phyloP scores from a whole-genome alignment of 53 echinoderm and acorn worm genomes.

The Holothuria leucospilota region DNA sequence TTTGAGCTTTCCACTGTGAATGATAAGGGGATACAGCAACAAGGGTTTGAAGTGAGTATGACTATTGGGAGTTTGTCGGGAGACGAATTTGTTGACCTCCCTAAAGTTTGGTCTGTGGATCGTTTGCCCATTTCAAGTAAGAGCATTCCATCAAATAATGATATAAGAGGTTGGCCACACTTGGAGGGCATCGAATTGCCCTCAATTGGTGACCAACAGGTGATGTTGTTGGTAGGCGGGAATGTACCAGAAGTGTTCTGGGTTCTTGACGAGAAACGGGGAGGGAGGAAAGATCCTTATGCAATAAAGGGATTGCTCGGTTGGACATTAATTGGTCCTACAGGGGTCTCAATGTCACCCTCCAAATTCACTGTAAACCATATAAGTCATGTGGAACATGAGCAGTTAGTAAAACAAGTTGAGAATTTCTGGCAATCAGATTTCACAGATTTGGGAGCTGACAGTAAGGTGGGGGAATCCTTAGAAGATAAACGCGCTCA shows the following conservation, averaged over 20 bases:
- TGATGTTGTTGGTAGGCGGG: slow-evolving; percentile 43
- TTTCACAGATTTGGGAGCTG: background rate
- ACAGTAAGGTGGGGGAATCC: slow-evolving; percentile 27
- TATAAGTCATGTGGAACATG: background rate
- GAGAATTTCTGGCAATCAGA: slow-evolving; percentile 56
- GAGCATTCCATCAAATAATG: slow-evolving; percentile 43
- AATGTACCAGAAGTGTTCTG: slow-evolving; percentile 56
- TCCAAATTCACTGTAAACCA: background rate
- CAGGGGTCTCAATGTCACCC: slow-evolving; percentile 11
- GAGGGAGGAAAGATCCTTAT: slow-evolving; percentile 46
- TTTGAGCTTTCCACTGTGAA: too few relatives aligned
- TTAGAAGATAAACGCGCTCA: slow-evolving; percentile 50
- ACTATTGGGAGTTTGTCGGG: slow-evolving; percentile 24
- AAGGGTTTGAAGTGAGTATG: slow-evolving; percentile 30
- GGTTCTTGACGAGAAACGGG: slow-evolving; percentile 51
- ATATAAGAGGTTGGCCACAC: slow-evolving; percentile 48
- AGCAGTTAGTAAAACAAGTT: slow-evolving; percentile 16
- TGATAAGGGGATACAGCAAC: background rate
- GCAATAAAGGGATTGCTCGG: slow-evolving; percentile 32
- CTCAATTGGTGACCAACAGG: background rate
- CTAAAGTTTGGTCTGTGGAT: slow-evolving; percentile 27
- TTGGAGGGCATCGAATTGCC: slow-evolving; percentile 41
- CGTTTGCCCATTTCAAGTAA: too few relatives aligned
- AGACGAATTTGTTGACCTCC: slow-evolving; percentile 33
- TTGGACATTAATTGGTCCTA: slow-evolving; percentile 49